Conservation (phyloP, 2,888 invertebrate genomes). For the Chironomus tentans region DNA sequence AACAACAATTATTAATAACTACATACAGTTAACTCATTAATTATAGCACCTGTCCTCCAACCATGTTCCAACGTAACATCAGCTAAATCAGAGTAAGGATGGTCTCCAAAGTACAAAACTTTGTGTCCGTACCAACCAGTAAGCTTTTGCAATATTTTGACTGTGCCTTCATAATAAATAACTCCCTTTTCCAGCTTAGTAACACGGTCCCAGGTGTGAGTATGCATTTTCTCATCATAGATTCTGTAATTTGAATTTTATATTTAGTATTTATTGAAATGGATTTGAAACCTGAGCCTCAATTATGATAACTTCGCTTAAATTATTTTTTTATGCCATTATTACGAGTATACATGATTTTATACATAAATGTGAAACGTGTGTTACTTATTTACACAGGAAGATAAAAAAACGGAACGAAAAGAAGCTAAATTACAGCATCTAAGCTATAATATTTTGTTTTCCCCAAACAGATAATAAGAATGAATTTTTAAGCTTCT, state of each 20-base stretch:
- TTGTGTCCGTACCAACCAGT: slow-evolving; percentile 89
- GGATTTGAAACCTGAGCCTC: too few relatives aligned
- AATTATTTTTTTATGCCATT: too few relatives aligned
- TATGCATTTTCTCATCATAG: slow-evolving; percentile 70
- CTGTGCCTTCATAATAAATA: slow-evolving; percentile 94
- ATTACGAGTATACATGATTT: too few relatives aligned
- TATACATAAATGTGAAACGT: too few relatives aligned
- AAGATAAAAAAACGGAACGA: too few relatives aligned
- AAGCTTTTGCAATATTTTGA: slow-evolving; percentile 80
- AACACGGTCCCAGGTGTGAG: slow-evolving; percentile 88
- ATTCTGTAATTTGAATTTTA: slow-evolving; percentile 44
- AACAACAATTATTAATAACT: too few relatives aligned
- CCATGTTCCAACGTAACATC: slow-evolving; percentile 93
- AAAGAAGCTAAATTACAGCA: too few relatives aligned
- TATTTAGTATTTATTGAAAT: not conserved
- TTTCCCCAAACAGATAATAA: too few relatives aligned
- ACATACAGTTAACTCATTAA: slow-evolving; percentile 78
- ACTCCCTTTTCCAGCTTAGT: slow-evolving; percentile 74
- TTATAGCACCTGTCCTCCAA: slow-evolving; percentile 96
- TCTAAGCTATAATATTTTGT: too few relatives aligned
- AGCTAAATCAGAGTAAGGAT: slow-evolving; percentile 93
- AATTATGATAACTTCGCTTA: too few relatives aligned
- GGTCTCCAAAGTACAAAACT: slow-evolving; percentile 95
- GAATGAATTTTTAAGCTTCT: too few relatives aligned
- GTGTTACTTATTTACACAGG: too few relatives aligned